A percentile compares a stretch with the other conserved stretches of the same genome.
Evolutionary conservation across 2,797 vertebrate species (phyloP).

Genomic region (Mus caroli): DNA sequence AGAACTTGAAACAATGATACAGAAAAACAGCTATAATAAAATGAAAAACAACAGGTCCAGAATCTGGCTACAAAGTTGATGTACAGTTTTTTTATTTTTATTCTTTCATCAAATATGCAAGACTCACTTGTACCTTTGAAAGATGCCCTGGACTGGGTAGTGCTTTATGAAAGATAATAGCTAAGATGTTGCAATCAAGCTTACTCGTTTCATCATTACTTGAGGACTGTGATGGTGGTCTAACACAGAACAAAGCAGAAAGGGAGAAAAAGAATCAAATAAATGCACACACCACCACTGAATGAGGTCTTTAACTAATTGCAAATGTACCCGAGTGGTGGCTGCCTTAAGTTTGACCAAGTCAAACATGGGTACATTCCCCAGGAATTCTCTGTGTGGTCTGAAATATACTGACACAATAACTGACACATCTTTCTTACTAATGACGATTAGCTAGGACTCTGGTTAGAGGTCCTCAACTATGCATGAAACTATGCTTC

Average conservation of each 20-base stretch:
- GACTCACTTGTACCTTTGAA: constrained; percentile 33
- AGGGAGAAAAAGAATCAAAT: neutral
- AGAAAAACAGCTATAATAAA: constrained; percentile 25
- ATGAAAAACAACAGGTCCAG: constrained; percentile 8
- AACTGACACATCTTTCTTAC: constrained; percentile 45
- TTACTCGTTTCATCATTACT: constrained; percentile 7
- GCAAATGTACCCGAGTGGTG: constrained; percentile 45
- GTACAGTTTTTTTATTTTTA: constrained; percentile 33
- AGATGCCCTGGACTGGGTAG: neutral
- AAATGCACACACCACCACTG: neutral
- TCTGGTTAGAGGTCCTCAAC: neutral
- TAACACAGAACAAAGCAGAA: constrained; percentile 5
- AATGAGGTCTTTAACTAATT: constrained; percentile 58
- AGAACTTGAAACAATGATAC: constrained; percentile 16
- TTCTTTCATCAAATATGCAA: constrained; percentile 44
- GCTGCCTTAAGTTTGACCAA: constrained; percentile 75
- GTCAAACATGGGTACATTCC: constrained; percentile 52
- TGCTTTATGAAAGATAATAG: constrained; percentile 1
- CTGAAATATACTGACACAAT: constrained; percentile 57
- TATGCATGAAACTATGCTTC: neutral
- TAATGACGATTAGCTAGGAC: constrained; percentile 30
- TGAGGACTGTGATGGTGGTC: constrained; percentile 58
- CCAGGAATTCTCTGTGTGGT: constrained; percentile 58
- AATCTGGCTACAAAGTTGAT: neutral
- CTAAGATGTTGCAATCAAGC: constrained; percentile 23